phyloP scores from a whole-genome alignment of 2,113 vertebrate genomes.

The Sclerurus mexicanus region DNA sequence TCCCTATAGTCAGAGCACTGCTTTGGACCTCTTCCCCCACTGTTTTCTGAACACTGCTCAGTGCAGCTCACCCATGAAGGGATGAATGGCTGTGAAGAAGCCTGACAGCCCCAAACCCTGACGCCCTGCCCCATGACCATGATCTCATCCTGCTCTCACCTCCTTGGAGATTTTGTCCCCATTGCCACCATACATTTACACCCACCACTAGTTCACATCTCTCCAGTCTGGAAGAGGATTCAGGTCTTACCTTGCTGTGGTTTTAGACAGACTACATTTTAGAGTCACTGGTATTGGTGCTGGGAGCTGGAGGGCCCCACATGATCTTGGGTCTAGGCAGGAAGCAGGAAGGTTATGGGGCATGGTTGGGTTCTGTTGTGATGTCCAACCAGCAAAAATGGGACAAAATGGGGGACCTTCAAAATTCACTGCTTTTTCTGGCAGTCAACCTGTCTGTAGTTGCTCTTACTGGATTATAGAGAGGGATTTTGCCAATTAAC shows the following conservation, averaged over 20 bases:
- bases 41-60: fast-evolving
- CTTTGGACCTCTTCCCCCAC: not conserved
- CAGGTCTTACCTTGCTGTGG: not conserved
- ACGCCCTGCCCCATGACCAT: fast-evolving
- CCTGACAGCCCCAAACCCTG: not conserved
- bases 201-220: not conserved
- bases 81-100: not conserved
- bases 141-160: not conserved
- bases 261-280: not conserved
- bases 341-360: not conserved
- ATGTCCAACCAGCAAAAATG: not conserved
- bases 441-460: not conserved
- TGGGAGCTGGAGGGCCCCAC: not conserved
- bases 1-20: not conserved
- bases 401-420: not conserved
- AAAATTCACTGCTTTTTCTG: not conserved
- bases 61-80: not conserved
- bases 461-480: not conserved
- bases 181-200: not conserved
- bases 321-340: not conserved
- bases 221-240: not conserved
- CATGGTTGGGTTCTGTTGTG: not conserved
- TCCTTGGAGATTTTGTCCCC: not conserved
- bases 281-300: not conserved
- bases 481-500: not conserved